These are phyloP conservation scores for Meriones unguiculatus DNA, from an alignment of 2,113 vertebrate genomes.

Conservation along the genomic window DNA sequence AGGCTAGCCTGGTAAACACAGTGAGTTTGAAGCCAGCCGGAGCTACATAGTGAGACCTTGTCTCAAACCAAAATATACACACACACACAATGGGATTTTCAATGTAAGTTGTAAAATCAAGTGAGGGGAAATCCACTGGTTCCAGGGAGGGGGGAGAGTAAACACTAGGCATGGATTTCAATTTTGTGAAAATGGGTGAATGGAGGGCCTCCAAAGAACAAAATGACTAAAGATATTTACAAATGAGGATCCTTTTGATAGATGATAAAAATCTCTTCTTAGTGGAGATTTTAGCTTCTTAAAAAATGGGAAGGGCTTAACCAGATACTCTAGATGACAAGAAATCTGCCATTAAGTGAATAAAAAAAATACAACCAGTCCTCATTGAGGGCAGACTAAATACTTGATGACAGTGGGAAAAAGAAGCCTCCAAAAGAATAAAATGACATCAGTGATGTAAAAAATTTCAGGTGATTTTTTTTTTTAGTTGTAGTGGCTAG, in stretches of 20 bases:
- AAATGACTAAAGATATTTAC: conserved; percentile 68
- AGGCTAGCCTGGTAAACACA: not conserved
- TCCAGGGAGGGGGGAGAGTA: not conserved
- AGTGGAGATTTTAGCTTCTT: conserved; percentile 63
- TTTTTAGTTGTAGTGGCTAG: conserved; percentile 51
- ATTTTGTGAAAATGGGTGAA: not conserved
- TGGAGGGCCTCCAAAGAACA: conserved; percentile 31
- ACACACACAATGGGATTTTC: conserved; percentile 61
- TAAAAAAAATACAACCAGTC: conserved; percentile 69
- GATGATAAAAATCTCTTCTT: conserved; percentile 59
- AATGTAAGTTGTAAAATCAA: conserved; percentile 59
- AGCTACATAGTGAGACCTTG: not conserved
- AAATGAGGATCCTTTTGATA: conserved; percentile 64
- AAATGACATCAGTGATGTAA: conserved; percentile 71
- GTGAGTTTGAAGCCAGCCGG: not conserved
- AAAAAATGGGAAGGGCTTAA: conserved; percentile 64
- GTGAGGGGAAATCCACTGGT: conserved; percentile 32
- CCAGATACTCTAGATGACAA: conserved; percentile 31
- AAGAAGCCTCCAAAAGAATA: conserved; percentile 61
- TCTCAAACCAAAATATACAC: not conserved
- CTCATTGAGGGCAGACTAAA: conserved; percentile 70
- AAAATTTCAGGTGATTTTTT: conserved; percentile 28
- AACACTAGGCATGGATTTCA: conserved; percentile 29
- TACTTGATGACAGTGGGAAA: conserved; percentile 18
- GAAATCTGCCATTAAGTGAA: conserved; percentile 44